Evolutionary conservation across 2,113 vertebrate genomes (phyloP), one percentile per base, ranked within the genome.

Genomic region (Cryptoleucopteryx plumbea): DNA sequence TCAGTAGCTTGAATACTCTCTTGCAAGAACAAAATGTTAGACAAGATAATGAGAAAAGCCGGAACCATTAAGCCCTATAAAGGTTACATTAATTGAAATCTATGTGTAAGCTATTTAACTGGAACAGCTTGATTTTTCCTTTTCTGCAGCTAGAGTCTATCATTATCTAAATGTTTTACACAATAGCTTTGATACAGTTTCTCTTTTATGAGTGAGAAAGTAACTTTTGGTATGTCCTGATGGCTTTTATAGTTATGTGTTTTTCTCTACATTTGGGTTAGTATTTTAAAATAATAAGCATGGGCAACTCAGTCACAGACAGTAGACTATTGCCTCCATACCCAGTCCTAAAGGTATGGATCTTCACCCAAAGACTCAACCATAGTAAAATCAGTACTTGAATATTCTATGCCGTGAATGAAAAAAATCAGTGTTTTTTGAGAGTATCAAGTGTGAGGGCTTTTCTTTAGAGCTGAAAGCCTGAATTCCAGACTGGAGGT

Each of bases 61-160:
- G 23, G 3, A 84, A 68, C 17, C 82, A 53, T 70, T 81, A 86
- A 91, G 34, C 20, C 2, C 20, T 58, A 18, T 55, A 70, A 84
- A 59, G 86, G 84, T 79, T 75, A 93, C 80, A 90, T 88, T 95
- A 96, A 96, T 47, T 94, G 40, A 65, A 91, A 74, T 86, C 82
- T 73, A 17, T 91, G 21, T 91, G 71, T 70, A 88, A 97, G 53
- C 32, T 58, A 53, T 92, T 94, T 89, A 75, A 82, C 38, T 66
- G 67, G 68, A 93, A 91, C 43, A 75, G 67, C 52, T 63, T 92
- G 72, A 68, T 65, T 95, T 95, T 87, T 72, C 59, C 23, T 94
- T 94, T 92, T 45, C 45, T 86, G 59, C 6, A 53, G 45, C 92
- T 94, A 85, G 34, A 83, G 12, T 83, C 53, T 47, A 56, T 82